Evolutionary conservation across 2,888 invertebrate species (phyloP).

Genomic region (Alsophila aescularia): DNA sequence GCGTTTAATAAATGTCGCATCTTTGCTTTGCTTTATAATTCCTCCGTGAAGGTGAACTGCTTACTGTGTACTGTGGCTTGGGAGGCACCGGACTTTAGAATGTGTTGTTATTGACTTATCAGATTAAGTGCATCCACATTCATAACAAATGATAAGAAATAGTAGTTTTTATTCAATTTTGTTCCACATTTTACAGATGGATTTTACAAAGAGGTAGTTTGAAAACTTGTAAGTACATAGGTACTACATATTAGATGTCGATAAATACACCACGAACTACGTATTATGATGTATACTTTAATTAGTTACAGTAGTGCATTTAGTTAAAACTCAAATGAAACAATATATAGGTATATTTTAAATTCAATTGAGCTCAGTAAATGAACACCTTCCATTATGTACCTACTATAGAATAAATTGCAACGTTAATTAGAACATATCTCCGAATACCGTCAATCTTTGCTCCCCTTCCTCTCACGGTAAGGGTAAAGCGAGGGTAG

Average conservation of each 20-base stretch:
- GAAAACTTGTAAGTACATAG: no score
- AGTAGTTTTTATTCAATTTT: no score
- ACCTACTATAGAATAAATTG: slow-evolving; percentile 15
- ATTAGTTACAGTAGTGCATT: no score
- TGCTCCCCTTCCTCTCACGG: slow-evolving; percentile 10
- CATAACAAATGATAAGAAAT: no score
- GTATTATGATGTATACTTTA: no score
- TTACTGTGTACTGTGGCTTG: slow-evolving; percentile 30
- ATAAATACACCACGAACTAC: no score
- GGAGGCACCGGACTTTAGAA: neutral
- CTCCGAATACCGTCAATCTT: neutral
- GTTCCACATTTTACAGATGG: no score
- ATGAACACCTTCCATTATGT: slow-evolving; percentile 13
- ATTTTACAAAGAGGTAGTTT: no score
- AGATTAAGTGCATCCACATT: no score
- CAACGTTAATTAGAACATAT: slow-evolving; percentile 12
- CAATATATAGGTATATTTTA: neutral
- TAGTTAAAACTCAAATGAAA: neutral
- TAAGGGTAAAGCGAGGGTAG: slow-evolving; percentile 10
- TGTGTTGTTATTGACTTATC: no score
- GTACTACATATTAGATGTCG: no score
- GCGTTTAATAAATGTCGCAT: slow-evolving; percentile 67
- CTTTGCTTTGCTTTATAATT: slow-evolving; percentile 68
- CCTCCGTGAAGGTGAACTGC: slow-evolving; percentile 57
- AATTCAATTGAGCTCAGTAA: slow-evolving; percentile 6